phyloP scores from a whole-genome alignment of 2,888 invertebrate genomes.

The Aleiodes alternator region DNA sequence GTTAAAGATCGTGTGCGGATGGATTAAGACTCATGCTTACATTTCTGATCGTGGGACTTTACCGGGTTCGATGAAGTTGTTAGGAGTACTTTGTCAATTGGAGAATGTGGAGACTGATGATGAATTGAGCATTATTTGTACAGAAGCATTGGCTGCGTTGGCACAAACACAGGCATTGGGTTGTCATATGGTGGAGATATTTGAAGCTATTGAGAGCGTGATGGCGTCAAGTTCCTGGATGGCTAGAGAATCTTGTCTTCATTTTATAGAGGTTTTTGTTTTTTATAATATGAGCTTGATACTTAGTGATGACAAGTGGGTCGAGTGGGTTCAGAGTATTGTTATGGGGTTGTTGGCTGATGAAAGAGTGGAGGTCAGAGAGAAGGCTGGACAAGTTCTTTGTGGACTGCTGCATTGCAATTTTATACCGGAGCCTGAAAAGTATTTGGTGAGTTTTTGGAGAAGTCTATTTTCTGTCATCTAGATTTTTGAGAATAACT shows the following conservation, averaged over 20 bases:
- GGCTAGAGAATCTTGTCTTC: slow-evolving; percentile 81
- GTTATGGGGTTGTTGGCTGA: slow-evolving; percentile 84
- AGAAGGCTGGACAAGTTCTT: slow-evolving; percentile 87
- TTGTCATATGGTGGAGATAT: slow-evolving; percentile 78
- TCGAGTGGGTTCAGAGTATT: slow-evolving; percentile 79
- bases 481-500: not conserved
- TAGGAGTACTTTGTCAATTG: slow-evolving; percentile 82
- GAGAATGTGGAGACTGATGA: slow-evolving; percentile 88
- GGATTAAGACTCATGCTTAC: slow-evolving; percentile 73
- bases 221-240: slow-evolving; percentile 80
- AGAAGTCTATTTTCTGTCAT: not conserved
- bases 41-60: slow-evolving; percentile 75
- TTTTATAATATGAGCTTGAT: slow-evolving; percentile 85
- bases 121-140: slow-evolving; percentile 83
- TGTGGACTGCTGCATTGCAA: slow-evolving; percentile 92
- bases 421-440: slow-evolving; percentile 81
- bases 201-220: slow-evolving; percentile 78
- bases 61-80: slow-evolving; percentile 79
- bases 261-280: slow-evolving; percentile 83
- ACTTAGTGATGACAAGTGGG: slow-evolving; percentile 77
- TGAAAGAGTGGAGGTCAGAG: slow-evolving; percentile 86
- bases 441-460: slow-evolving; percentile 77
- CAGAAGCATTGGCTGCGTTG: slow-evolving; percentile 81
- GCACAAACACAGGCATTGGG: slow-evolving; percentile 81
- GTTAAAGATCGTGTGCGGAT: slow-evolving; percentile 80